Evolutionary conservation across 2,888 invertebrate genomes (phyloP).

Genomic region (Meta bourneti): DNA sequence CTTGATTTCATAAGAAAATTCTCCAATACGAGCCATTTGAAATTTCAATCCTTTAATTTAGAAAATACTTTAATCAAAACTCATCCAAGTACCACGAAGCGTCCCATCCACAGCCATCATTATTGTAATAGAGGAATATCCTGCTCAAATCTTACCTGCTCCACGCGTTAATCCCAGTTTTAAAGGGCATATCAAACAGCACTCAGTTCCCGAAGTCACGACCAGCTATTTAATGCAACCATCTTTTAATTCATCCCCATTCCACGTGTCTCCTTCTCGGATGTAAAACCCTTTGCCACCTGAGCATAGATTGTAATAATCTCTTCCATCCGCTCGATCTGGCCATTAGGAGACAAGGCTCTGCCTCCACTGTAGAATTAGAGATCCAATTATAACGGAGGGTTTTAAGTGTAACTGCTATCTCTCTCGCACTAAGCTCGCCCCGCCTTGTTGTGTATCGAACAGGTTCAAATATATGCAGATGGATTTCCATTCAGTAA

Average conservation of each 20-base stretch:
- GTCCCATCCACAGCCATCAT: no score
- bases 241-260: conserved; percentile 17
- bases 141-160: neutral
- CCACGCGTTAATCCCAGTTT: neutral
- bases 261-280: conserved; percentile 6
- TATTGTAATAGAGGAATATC: no score
- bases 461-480: no score
- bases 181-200: neutral
- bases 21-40: no score
- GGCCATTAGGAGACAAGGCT: conserved; percentile 4
- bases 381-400: conserved; percentile 54
- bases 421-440: no score
- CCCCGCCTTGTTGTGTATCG: neutral
- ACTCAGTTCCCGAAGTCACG: neutral
- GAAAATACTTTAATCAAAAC: no score
- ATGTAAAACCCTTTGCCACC: conserved; percentile 22
- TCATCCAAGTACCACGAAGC: no score
- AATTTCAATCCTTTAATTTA: no score
- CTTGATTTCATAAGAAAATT: no score
- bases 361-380: neutral
- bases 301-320: conserved; percentile 40
- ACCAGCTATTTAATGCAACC: neutral
- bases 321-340: conserved; percentile 18
- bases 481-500: neutral
- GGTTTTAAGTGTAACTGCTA: conserved; percentile 31